Conservation (phyloP, 2,797 vertebrate genomes). For the Cyprinodon diabolis region DNA sequence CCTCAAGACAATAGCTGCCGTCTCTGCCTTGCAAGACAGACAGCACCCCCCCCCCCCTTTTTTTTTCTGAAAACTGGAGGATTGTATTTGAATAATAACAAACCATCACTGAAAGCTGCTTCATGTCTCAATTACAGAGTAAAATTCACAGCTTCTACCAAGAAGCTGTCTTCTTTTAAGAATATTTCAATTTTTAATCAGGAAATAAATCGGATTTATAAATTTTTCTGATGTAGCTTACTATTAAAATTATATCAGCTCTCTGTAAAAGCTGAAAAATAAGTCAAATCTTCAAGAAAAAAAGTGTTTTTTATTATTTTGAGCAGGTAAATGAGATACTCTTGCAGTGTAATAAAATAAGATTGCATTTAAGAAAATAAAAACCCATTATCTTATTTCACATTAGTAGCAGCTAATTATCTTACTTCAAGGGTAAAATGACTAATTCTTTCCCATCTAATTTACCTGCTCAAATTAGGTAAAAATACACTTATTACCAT, state of each 20-base stretch:
- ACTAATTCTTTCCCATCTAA: no score
- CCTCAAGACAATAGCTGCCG: constrained; percentile 74
- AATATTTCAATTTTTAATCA: not conserved
- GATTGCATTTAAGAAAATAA: no score
- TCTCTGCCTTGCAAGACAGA: constrained; percentile 50
- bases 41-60: constrained; percentile 8
- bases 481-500: no score
- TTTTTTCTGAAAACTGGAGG: constrained; percentile 13
- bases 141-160: constrained; percentile 3
- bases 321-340: no score
- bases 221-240: constrained; percentile 11
- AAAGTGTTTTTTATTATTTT: no score
- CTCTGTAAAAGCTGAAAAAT: no score
- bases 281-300: no score
- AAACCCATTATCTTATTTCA: no score
- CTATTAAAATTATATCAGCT: constrained; percentile 9
- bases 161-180: constrained; percentile 35
- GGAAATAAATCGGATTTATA: constrained; percentile 29
- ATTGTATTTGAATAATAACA: constrained; percentile 69
- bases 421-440: no score
- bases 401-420: no score
- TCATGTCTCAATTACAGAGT: constrained; percentile 50
- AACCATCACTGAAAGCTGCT: constrained; percentile 41
- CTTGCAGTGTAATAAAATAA: no score
- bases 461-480: no score